Evolutionary conservation across 2,888 invertebrate species (phyloP).

Genomic region (Agrenia bidenticulata): DNA sequence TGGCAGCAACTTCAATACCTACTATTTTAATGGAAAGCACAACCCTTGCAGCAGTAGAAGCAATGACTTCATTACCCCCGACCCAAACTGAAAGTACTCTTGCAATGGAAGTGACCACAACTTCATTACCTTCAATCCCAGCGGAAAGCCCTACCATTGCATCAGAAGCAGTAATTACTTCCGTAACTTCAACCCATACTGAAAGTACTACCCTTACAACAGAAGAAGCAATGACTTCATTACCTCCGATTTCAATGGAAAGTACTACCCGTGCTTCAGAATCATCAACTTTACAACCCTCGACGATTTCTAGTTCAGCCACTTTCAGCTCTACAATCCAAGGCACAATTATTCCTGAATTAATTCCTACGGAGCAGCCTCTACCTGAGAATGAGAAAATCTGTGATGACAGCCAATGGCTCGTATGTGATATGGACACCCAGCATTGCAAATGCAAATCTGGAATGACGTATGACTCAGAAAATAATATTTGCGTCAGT

Average conservation of each 20-base stretch:
- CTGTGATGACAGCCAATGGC: conserved; percentile 17
- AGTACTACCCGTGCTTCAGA: background rate
- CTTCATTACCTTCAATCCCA: background rate
- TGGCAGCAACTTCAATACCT: too few species aligned
- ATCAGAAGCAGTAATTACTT: background rate
- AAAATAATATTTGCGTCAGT: conserved; percentile 17
- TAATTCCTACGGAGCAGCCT: too few species aligned
- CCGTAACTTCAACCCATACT: too few species aligned
- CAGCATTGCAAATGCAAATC: conserved; percentile 23
- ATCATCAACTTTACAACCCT: background rate
- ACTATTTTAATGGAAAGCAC: too few species aligned
- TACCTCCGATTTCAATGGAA: background rate
- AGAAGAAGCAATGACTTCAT: background rate
- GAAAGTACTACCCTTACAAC: background rate
- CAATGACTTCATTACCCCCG: too few species aligned
- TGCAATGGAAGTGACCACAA: background rate
- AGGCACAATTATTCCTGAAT: too few species aligned
- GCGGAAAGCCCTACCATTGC: background rate
- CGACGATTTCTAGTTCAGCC: too few species aligned
- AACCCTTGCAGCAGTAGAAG: background rate
- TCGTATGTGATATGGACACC: conserved; percentile 16
- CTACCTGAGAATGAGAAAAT: background rate
- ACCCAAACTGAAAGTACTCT: too few species aligned
- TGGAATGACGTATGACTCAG: conserved; percentile 13
- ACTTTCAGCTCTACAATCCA: too few species aligned